Percentiles rank a stretch among this genome's conserved stretches.
Conservation (phyloP, 1,140 invertebrate species). For the Eriocheir sinensis region DNA sequence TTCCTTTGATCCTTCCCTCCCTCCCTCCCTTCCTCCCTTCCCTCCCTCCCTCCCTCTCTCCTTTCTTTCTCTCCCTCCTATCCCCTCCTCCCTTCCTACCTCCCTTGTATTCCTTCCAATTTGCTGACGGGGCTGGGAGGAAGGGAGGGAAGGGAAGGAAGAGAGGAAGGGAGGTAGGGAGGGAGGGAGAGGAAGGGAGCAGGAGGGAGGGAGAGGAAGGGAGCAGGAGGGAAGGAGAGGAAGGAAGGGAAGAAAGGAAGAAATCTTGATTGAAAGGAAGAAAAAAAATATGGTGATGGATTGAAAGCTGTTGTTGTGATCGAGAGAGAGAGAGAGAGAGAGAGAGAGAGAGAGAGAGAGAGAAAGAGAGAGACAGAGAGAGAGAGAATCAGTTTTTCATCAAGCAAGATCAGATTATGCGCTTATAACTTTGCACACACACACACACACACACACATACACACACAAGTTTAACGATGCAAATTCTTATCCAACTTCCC, state of each 20-base stretch:
- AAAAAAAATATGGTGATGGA: neutral
- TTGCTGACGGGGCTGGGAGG: neutral
- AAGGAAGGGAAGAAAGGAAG: neutral
- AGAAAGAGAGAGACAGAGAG: too few relatives aligned
- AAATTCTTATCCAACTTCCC: constrained; percentile 5
- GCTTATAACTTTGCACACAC: too few relatives aligned
- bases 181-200: neutral
- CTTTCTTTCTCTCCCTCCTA: neutral
- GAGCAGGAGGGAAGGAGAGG: too few relatives aligned
- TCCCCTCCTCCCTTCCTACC: neutral
- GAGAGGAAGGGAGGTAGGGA: neutral
- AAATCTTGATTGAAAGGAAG: neutral
- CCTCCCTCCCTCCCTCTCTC: neutral
- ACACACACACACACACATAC: constrained; percentile 1
- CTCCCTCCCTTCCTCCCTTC: neutral
- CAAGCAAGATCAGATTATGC: too few relatives aligned
- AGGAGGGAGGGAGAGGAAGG: neutral
- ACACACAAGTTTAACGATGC: constrained; percentile 2
- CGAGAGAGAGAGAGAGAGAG: constrained; percentile 37
- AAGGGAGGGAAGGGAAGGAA: neutral
- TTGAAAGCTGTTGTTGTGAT: neutral
- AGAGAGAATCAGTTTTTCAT: too few relatives aligned
- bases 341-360: constrained; percentile 8
- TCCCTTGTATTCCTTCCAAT: neutral
- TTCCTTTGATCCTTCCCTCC: neutral